A percentile compares a stretch with the other conserved stretches of the same genome.
These are phyloP conservation scores for Pelobates fuscus DNA, from an alignment of 2,113 vertebrate genomes.

Conservation along the genomic window DNA sequence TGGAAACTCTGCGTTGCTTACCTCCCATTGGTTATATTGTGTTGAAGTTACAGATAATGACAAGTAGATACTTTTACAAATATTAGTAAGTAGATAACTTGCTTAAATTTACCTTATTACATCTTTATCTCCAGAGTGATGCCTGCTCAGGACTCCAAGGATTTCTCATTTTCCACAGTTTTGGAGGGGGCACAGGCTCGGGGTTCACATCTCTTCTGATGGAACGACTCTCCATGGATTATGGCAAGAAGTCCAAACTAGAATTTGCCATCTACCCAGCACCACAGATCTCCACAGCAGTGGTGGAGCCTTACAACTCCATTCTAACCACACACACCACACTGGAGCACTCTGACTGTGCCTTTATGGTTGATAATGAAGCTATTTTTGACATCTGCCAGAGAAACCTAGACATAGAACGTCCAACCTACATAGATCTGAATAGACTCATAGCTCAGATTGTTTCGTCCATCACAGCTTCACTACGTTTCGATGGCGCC, in stretches of 20 bases:
- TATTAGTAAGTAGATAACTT: too few species aligned
- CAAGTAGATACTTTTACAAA: too few species aligned
- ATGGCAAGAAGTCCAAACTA: constrained; percentile 89
- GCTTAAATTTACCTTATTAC: too few species aligned
- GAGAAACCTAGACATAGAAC: constrained; percentile 70
- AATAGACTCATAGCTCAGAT: constrained; percentile 78
- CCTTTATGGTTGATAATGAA: constrained; percentile 82
- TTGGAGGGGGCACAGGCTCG: constrained; percentile 77
- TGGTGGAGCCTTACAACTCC: constrained; percentile 81
- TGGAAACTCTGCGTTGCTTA: too few species aligned
- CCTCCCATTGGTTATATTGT: too few species aligned
- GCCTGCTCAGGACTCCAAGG: constrained; percentile 76
- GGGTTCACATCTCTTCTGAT: constrained; percentile 86
- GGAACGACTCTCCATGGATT: constrained; percentile 90
- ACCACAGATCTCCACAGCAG: constrained; percentile 76
- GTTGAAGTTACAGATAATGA: too few species aligned
- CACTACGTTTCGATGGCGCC: constrained; percentile 72
- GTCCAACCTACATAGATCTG: constrained; percentile 75
- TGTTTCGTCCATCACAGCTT: constrained; percentile 78
- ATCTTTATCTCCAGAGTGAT: constrained; percentile 62
- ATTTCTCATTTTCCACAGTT: constrained; percentile 80
- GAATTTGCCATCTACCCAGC: constrained; percentile 91
- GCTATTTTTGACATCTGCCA: constrained; percentile 79
- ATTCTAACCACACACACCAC: constrained; percentile 78
- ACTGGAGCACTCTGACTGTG: constrained; percentile 75